Evolutionary conservation across 2,888 invertebrate species (phyloP), one percentile per base, ranked within the genome.

Genomic region (Epinotia demarniana): DNA sequence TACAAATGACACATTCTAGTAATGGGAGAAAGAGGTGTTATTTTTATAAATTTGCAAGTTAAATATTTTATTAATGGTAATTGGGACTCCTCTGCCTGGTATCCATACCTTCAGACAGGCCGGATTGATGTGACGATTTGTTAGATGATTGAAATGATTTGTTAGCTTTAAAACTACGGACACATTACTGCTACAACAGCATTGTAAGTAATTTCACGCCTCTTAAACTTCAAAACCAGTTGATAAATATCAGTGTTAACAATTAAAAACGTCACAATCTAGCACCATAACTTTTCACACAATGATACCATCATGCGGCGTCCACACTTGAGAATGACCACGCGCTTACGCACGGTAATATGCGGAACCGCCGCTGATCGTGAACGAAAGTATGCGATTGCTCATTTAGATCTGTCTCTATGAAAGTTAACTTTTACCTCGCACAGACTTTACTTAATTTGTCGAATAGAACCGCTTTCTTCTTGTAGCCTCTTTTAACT

Each of bases 321-420:
- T 72, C 39, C 64, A 58, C 58, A 43, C 68, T 69, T 27, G 58
- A 23, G 12, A 69, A 69, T 60, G 58, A 61, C 23, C 64, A 23
- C 23, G 64, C 53, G 49, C 53, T 33, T 53, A 62, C 53, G 57
- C 60, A 67, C 60, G 75, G 72, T 46, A 33, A 60, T 70, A 64
- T 69, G 49, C 58, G 60, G 43, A 64, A 64, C 57, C n/a, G 57
- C 57, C n/a, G 39, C 61, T 68, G 73, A 73, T 76, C 76, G 76
- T 76, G 76, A 73, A 73, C 43, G 76, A 76, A 76, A 73, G 76
- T 76, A 76, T 69, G 73, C 68, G 73, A 76, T 76, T 73, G 76
- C 76, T 76, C 68, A 76, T 76, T 73, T 76, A 76, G 76, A 76
- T 76, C 73, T 63, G 49, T 68, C 68, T 72, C 68, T 63, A 76